These are phyloP conservation scores for Strigamia transsilvanica DNA, from an alignment of 2,888 invertebrate species.

Conservation along the genomic window DNA sequence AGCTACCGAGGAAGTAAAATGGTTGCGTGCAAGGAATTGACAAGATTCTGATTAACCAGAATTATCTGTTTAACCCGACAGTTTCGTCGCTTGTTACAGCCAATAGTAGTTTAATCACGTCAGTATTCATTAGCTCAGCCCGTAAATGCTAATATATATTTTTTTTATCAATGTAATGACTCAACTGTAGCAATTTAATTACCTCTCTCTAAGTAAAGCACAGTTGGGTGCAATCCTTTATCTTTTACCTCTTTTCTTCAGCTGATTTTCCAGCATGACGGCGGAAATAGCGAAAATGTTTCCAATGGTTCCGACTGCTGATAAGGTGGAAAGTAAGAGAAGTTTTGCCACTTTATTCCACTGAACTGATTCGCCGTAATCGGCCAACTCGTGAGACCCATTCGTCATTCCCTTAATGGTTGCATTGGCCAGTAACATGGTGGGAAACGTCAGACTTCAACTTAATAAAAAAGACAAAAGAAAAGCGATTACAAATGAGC, in stretches of 20 bases:
- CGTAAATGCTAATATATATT: not conserved
- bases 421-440: constrained; percentile 12
- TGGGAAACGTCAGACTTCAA: not conserved
- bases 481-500: not conserved
- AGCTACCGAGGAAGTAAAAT: not conserved
- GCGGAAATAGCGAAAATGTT: constrained; percentile 80
- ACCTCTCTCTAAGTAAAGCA: not conserved
- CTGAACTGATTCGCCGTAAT: constrained; percentile 69
- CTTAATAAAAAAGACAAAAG: not conserved
- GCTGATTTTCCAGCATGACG: constrained; percentile 76
- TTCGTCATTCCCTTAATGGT: constrained; percentile 68
- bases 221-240: not conserved
- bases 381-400: constrained; percentile 83
- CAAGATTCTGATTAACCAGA: not conserved
- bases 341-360: constrained; percentile 62
- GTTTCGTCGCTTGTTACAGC: not conserved
- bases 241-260: constrained; percentile 72
- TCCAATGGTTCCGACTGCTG: constrained; percentile 75
- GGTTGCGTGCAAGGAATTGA: not conserved
- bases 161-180: not conserved
- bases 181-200: not conserved
- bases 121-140: not conserved
- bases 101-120: not conserved
- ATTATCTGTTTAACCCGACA: not conserved
- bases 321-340: constrained; percentile 71